Evolutionary conservation across 2,113 vertebrate species (phyloP), one percentile per base, ranked within the genome.

Genomic region (Vanacampus margaritifer): DNA sequence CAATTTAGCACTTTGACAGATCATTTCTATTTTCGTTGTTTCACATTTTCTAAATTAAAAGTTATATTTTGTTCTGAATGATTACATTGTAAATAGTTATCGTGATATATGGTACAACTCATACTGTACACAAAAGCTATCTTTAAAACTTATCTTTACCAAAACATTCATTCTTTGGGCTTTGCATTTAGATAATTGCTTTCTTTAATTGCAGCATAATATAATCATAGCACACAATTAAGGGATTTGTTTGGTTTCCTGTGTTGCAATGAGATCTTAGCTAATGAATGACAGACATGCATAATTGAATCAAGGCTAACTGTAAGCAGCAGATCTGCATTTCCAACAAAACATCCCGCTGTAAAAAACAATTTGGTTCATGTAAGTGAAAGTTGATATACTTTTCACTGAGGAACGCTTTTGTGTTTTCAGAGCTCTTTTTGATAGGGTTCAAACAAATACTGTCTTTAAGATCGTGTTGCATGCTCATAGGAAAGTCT

Each of bases 181-280:
- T n/a, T 59, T 80, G 36, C 66, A 67, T 68, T 68, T 37, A 37
- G 9, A 60, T 74, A 32, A 0, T 3, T 75, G 64, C 69, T 79
- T 73, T 78, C 45, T 79, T 19, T 71, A 76, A 75, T 71, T 71
- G 64, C 74, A 59, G 62, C 35, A 63, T 69, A 65, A 51, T 76
- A 61, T 69, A 75, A 82, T 82, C 77, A 81, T 63, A 65, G 62
- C 58, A 73, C 67, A 54, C 71, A 60, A 58, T 80, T 75, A 65
- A 32, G 45, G 32, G 45, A 61, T 79, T 77, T 67, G 64, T 12
- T 72, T 48, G 2, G 35, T 50, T 74, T 59, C 65, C 12, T 65
- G 54, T 77, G 37, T 63, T 67, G 51, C 71, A 69, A 79, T 73
- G 59, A 69, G 68, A 80, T 81, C 68, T 68, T 63, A 26, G 21